Percentiles rank a stretch among this genome's conserved stretches.
Conservation (phyloP, 1,140 invertebrate genomes). For the Potamilus streckersoni region DNA sequence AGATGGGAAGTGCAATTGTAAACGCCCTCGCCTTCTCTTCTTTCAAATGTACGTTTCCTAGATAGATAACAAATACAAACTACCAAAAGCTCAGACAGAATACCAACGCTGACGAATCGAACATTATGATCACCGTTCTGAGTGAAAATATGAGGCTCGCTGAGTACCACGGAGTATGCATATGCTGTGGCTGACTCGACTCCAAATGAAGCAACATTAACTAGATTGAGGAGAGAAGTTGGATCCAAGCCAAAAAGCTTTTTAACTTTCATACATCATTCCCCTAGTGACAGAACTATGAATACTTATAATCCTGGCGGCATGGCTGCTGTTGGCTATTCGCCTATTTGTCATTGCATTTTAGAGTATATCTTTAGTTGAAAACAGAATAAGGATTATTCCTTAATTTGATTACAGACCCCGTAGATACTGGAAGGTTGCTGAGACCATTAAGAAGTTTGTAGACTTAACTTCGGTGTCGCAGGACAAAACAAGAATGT, state of each 20-base stretch:
- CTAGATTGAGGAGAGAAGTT: not conserved
- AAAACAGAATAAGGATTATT: not conserved
- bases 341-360: no score
- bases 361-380: no score
- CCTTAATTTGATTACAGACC: constrained; percentile 18
- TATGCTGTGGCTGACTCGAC: constrained; percentile 3
- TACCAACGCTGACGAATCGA: not conserved
- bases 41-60: no score
- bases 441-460: constrained; percentile 10
- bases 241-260: constrained; percentile 1
- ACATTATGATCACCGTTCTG: constrained; percentile 6
- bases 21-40: no score
- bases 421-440: constrained; percentile 10
- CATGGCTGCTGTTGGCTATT: no score
- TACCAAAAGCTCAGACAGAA: constrained; percentile 5
- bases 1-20: no score
- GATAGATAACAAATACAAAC: not conserved
- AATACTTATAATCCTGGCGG: no score
- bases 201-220: not conserved
- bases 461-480: constrained; percentile 9
- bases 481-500: not conserved
- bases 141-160: not conserved
- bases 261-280: constrained; percentile 8
- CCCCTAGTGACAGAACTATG: not conserved
- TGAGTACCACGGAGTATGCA: not conserved